These are phyloP conservation scores for Physocephala rufipes DNA, from an alignment of 2,888 invertebrate species.

Conservation along the genomic window DNA sequence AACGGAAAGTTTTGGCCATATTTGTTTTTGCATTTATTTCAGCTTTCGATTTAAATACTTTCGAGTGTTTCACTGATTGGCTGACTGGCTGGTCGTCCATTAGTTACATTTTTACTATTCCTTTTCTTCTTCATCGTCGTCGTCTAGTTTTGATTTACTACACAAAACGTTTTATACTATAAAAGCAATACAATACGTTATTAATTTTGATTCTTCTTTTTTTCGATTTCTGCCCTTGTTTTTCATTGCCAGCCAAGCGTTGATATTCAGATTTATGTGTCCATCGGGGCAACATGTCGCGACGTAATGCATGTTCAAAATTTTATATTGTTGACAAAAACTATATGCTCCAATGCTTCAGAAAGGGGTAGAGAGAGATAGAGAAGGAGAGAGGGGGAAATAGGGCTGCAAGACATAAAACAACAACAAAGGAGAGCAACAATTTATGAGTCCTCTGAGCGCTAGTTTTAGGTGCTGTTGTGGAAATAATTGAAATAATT, in stretches of 20 bases:
- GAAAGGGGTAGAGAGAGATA: not conserved
- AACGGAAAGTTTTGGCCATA: slow-evolving; percentile 30
- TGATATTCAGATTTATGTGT: slow-evolving; percentile 32
- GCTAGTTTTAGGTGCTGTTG: not conserved
- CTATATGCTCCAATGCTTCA: slow-evolving; percentile 1
- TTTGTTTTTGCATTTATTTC: slow-evolving; percentile 24
- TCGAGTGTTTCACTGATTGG: not conserved
- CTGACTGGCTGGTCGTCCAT: not conserved
- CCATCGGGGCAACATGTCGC: slow-evolving; percentile 34
- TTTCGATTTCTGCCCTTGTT: slow-evolving; percentile 6
- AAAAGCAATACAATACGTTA: too few species aligned
- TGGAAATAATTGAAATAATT: slow-evolving; percentile 23
- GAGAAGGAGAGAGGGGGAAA: not conserved
- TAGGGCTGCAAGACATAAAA: too few species aligned
- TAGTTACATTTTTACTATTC: not conserved
- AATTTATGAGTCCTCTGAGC: not conserved
- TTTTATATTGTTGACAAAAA: not conserved
- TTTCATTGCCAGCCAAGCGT: not conserved
- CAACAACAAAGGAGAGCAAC: too few species aligned
- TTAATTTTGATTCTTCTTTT: not conserved
- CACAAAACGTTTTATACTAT: too few species aligned
- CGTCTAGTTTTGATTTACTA: not conserved
- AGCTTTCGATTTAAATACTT: not conserved
- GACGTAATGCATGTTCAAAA: slow-evolving; percentile 34
- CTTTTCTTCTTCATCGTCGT: too few species aligned